Base-by-base conservation (phyloP, 2,888 invertebrate genomes). In the Euphydryas editha region DNA sequence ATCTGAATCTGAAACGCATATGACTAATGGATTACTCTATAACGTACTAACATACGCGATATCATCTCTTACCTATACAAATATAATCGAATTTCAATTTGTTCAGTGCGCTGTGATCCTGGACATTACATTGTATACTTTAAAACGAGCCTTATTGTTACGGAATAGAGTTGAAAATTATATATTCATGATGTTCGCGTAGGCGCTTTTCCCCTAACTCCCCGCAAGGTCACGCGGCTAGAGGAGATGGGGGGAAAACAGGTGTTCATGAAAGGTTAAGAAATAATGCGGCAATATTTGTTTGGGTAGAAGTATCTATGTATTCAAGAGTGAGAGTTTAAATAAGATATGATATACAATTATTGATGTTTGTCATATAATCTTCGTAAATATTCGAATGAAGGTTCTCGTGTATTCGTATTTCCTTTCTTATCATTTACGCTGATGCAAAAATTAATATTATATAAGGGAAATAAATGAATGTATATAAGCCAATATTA, bases 201-300 rank as follows among this genome's bases (percentile, higher is more conserved):
- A 68, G 76, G 75, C 69, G 73, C 67, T 49, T 56, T 54, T 49
- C 74, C 68, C 71, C 70, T 72, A 72, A 44, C 64, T 30, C 72
- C 75, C 72, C 61, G 59, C 78, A 76, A 76, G 77, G 76, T 76
- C 77, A 74, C 73, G 68, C 73, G 72, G 60, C 69, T 67, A 59
- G 69, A 63, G 71, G 46, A 62, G 60, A 62, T n/a, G 65, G 62
- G 72, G 74, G 76, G 67, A 61, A 72, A 75, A 76, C 77, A 78
- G 76, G 75, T 77, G 76, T 75, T 74, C 68, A 69, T 76, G 72
- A 75, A 71, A 76, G 72, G 70, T 62, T 70, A 73, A 68, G 67
- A 67, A 69, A 59, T 60, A 44, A 56, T 62, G 55, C 54, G 44
- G 62, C 37, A 46, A 17, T 57, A 51, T 62, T 58, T 66, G 54